phyloP scores from a whole-genome alignment of 2,888 invertebrate species.

The Parnassius mnemosyne region DNA sequence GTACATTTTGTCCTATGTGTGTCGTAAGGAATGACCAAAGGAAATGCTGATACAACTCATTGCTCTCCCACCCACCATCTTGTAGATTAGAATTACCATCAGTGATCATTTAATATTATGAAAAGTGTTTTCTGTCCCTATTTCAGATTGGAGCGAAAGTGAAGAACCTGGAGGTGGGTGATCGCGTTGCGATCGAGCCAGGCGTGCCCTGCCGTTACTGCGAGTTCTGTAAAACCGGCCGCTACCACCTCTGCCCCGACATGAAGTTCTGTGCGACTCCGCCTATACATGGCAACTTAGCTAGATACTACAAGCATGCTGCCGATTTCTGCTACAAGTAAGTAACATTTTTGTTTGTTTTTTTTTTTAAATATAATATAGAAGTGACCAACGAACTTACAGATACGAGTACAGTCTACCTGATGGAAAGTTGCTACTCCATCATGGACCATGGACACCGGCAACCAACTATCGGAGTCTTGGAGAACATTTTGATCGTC shows the following conservation, averaged over 20 bases:
- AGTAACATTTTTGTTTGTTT: background rate
- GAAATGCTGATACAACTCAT: no score
- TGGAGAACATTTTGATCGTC: no score
- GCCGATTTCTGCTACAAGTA: conserved; percentile 94
- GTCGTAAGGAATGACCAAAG: no score
- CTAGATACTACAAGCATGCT: conserved; percentile 92
- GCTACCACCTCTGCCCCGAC: conserved; percentile 94
- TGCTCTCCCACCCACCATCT: no score
- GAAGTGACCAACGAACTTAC: no score
- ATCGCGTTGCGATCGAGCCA: conserved; percentile 97
- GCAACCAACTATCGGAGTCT: no score
- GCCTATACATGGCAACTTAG: conserved; percentile 93
- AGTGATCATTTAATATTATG: no score
- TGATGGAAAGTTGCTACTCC: no score
- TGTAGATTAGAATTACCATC: no score
- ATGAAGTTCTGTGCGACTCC: conserved; percentile 97
- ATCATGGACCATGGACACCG: no score
- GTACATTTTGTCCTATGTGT: no score
- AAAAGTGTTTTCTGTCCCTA: background rate
- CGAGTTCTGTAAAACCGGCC: conserved; percentile 90
- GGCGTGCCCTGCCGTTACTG: conserved; percentile 94
- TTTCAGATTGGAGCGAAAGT: conserved; percentile 78
- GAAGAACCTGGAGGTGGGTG: conserved; percentile 86
- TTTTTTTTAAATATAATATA: background rate
- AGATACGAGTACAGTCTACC: no score